Evolutionary conservation across 2,797 vertebrate genomes (phyloP), one percentile per base, ranked within the genome.

Genomic region (Parauchenoglanis ngamensis): DNA sequence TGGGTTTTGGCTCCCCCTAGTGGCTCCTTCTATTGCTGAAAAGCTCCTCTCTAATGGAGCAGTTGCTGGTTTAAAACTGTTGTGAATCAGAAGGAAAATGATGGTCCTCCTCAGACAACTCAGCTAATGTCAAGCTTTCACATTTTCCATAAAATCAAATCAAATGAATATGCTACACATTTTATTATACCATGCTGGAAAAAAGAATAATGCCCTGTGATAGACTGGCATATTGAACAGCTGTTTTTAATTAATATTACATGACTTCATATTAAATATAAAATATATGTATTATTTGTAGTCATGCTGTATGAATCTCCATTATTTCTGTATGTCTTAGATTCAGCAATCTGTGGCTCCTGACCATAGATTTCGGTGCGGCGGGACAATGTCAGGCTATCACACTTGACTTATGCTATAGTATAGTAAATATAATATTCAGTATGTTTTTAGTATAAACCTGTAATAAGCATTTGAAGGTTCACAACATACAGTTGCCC

Each of bases 1-100:
- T 85, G 31, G 56, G 28, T 25, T 88, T 88, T 85, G 77, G 44
- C 75, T 88, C 87, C 87, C 83, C 72, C 87, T 88, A 85, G 76
- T 85, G 46, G 65, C 21, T 40, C 49, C 23, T 40, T 76, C 3
- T 56, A 4, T 73, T 72, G 46, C 35, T 73, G 25, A n/a, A n/a
- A 49, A n/a, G 72, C 46, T 49, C 72, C 15, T 25, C 35, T 46
- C 19, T 49, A 75, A 49, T 12, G 21, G 23, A 1, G 0, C 21
- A 75, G 21, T 5, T 31, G 15, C 31, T 17, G 25, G 25, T 49
- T 75, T 52, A 28, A 35, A 19, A 78, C 13, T 35, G 49, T 31
- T 56, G n/a, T 46, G 21, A 73, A 73, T 73, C 68, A 70, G 68
- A 40, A 40, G 1, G 17, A 21, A 70, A 5, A 19, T 25, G 40